Conservation (phyloP, 2,797 vertebrate genomes). For the Anomalospiza imberbis region DNA sequence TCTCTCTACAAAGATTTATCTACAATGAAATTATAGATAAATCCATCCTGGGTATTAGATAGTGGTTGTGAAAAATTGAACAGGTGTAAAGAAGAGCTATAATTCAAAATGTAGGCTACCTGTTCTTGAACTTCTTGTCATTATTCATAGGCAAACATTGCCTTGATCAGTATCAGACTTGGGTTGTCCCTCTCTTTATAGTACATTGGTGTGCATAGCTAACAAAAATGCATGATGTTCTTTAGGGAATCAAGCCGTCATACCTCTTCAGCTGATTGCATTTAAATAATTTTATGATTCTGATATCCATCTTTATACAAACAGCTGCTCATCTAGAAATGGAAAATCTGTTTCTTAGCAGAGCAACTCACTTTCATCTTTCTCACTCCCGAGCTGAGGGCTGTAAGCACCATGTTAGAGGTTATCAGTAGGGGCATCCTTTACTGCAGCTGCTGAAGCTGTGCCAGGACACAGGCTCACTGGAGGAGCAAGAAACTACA, state of each 20-base stretch:
- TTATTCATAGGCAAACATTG: neutral
- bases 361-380: neutral
- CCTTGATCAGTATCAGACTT: neutral
- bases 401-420: neutral
- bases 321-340: neutral
- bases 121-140: neutral
- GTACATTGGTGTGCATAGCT: neutral
- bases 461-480: neutral
- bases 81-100: neutral
- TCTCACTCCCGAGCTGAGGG: neutral
- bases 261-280: neutral
- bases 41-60: neutral
- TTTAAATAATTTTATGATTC: neutral
- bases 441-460: neutral
- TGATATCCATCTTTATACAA: neutral
- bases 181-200: neutral
- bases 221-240: neutral
- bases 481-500: neutral
- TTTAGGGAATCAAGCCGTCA: neutral
- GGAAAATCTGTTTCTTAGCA: neutral
- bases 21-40: neutral
- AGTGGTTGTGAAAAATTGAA: neutral
- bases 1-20: neutral
- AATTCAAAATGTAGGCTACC: neutral
- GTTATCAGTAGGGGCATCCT: neutral